Evolutionary conservation across 2,797 vertebrate species (phyloP), one percentile per base, ranked within the genome.

Genomic region (Dendrocincla tyrannina): DNA sequence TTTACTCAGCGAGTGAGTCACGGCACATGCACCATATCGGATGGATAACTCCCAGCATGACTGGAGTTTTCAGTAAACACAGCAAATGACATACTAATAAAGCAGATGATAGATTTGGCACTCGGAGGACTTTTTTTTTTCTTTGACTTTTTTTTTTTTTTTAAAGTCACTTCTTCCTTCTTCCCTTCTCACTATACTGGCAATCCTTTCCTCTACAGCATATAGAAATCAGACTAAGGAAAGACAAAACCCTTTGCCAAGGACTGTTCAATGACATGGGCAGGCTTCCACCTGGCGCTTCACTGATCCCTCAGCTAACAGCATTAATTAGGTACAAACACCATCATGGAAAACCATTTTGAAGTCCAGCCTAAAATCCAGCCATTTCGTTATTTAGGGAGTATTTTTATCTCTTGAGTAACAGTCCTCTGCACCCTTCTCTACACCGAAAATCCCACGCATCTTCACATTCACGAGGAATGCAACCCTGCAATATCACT

Each of bases 71-170:
- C 87, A 89, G 76, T 85, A 91, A 96, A 93, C 64, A 88, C 58
- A 89, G 70, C 16, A 93, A 93, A 62, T 73, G 7, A 92, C 77
- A 88, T 28, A 7, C 32, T 88, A 96, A 94, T 91, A 95, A 94
- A 88, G 76, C 62, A 93, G 53, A 89, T 88, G 37, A 94, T 15
- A 82, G 75, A 92, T 60, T 77, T 87, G 84, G 70, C 92, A 82
- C 67, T 44, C n/a, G 8, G 13, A 67, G 4, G 18, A 5, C 0
- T 28, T 23, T 24, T 22, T 27, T 20, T 15, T 10, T 25, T 5
- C 42, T 8, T 14, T 47, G 10, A 11, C 23, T 49, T 25, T 49
- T 25, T 41, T 20, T 22, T 13, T 37, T 50, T 39, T 22, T 13
- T 39, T 52, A 32, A 15, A 59, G 11, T 52, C 27, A 47, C 7